Conservation (phyloP, 2,113 vertebrate genomes). For the Muntiacus muntjak region DNA sequence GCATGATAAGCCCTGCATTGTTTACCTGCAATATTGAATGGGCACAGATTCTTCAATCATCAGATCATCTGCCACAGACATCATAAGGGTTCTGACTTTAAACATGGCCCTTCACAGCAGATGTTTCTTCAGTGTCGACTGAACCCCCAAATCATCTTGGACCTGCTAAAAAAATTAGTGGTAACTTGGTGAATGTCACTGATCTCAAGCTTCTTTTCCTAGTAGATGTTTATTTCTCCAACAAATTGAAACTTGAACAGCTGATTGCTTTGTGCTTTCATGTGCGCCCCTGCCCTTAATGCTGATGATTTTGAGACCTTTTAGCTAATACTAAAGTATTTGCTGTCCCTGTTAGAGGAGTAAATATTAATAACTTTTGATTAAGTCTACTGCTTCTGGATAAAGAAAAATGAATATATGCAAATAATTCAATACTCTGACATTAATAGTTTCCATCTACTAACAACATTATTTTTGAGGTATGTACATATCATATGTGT, state of each 20-base stretch:
- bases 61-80: not conserved
- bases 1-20: not conserved
- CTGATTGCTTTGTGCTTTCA: not conserved
- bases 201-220: not conserved
- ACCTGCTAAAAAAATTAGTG: not conserved
- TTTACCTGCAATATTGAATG: not conserved
- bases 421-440: not conserved
- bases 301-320: not conserved
- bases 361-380: constrained; percentile 2
- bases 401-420: not conserved
- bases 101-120: not conserved
- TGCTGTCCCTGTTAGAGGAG: not conserved
- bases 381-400: not conserved
- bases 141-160: not conserved
- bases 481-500: not conserved
- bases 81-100: not conserved
- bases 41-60: not conserved
- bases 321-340: not conserved
- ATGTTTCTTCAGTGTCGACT: not conserved
- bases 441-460: not conserved
- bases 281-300: not conserved
- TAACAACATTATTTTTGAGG: not conserved
- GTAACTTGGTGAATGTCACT: not conserved
- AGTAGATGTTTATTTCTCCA: not conserved
- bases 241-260: not conserved